Evolutionary conservation across 1,140 invertebrate genomes (phyloP), one percentile per base, ranked within the genome.

Genomic region (Danaus melanippus): DNA sequence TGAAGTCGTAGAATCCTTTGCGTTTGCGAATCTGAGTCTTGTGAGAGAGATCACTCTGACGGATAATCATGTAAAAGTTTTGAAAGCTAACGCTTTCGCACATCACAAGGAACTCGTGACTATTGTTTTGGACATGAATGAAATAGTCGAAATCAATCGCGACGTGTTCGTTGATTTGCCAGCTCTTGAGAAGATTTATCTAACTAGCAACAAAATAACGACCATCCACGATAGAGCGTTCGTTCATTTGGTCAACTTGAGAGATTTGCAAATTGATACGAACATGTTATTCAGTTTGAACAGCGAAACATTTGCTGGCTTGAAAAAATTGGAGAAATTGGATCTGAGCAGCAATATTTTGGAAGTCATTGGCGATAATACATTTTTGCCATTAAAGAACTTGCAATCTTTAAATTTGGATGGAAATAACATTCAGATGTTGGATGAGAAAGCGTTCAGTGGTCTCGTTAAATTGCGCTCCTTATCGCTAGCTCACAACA

Each of bases 141-240:
- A 84, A 12, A 90, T 95, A 39, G 76, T 86, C 0, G 92, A 93
- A 74, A 90, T 95, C 53, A 90, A 92, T 64, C 89, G 92, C 58
- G 88, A 91, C 60, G 91, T 92, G 0, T 94, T 95, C 75, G 83
- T 90, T 0, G 90, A 92, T 70, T 71, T 95, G 12, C 92, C 92
- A 0, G 81, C 84, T 2, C 79, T 95, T 52, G 87, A 89, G 53
- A 89, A 89, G 54, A 80, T 95, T 12, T 90, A 86, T 70, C 76
- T 95, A 42, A 91, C 91, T 46, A 87, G 87, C 7, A 95, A 95
- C 73, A 92, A 93, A 69, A 90, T 95, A 44, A 91, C 90, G 10
- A 89, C 90, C 9, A 77, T 95, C 42, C 92, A 93, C 59, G 93
- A 94, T 53, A 88, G 87, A 46, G 92, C 93, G 0, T 94, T 95